Base-by-base conservation (phyloP, 1,140 invertebrate species). In the Delia radicum region DNA sequence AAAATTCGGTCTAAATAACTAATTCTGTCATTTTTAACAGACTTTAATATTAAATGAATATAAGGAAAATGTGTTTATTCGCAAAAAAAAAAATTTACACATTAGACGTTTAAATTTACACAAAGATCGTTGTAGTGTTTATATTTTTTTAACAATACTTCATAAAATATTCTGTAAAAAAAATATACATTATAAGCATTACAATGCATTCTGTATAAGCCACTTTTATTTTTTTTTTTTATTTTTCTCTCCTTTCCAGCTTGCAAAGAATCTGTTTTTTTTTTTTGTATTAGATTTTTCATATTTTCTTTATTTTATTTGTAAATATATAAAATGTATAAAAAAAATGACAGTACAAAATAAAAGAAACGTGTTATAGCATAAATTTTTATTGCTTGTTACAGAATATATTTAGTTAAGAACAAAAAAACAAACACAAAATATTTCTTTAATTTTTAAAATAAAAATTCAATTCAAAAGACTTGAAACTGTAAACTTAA, bases 341-440 rank as follows among this genome's bases (percentile, higher is more conserved):
- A 55, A 55, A 55, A 55, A 55, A 21, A 55, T 10, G 13, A 37
- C 33, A 48, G 15, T 15, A n/a, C n/a, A 48, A 15, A 48, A 48
- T 10, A 48, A 48, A 21, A 55, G 24, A 18, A 55, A 55, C 48
- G 48, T 55, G 48, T 55, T 55, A n/a, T 55, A 21, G 48, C 48
- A 55, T 55, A 55, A 55, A 55, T 55, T 55, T 55, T 55, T 55
- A 55, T 55, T 55, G 48, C 48, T 55, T 55, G 18, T 55, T 55
- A 55, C 24, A 7, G 48, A 21, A 55, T 24, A 55, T 7, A 55
- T 55, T 55, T 55, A n/a, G 18, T 55, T 8, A 21, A 55, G 18
- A 55, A 55, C 48, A n/a, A 21, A 21, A 55, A 55, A 55, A 37
- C 1, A 37, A 37, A 37, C 33, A 37, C 8, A 37, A 55, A 55